Evolutionary conservation across 2,797 vertebrate genomes (phyloP), one percentile per base, ranked within the genome.

Genomic region (Denticeps clupeoides): DNA sequence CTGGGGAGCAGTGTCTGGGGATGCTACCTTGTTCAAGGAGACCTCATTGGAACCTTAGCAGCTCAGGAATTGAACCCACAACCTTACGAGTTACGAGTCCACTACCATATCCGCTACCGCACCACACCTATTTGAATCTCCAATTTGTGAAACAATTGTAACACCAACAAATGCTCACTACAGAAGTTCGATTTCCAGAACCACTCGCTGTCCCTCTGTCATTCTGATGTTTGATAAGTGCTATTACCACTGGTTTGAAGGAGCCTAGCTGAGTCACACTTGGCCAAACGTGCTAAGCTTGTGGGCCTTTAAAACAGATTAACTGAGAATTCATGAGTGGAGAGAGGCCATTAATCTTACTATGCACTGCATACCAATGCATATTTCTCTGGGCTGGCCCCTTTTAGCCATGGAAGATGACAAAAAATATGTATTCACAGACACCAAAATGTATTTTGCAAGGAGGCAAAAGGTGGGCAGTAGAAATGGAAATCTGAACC

Each of bases 221-320:
- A n/a, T n/a, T n/a, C n/a, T n/a, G n/a, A n/a, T n/a, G n/a, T n/a
- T n/a, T n/a, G n/a, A n/a, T n/a, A n/a, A n/a, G n/a, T n/a, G n/a
- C n/a, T n/a, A n/a, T n/a, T n/a, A n/a, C 12, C 21, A 31, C 28
- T 13, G 11, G 24, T 11, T 27, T 7, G 4, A 45, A 25, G 22
- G 5, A 7, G 23, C 21, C 13, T 2, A 24, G 22, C 9, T 10
- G 7, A 10, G 5, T 12, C 21, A 15, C 1, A 3, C 33, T 16
- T 18, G 15, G 6, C 12, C 13, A 9, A 35, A 11, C 18, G 3
- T 35, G 1, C 15, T 37, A 9, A 7, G 21, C 45, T 35, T 44
- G 25, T 40, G 38, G 38, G 19, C 50, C 24, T 53, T 50, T 40
- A 25, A 45, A 18, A 53, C 37, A 51, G 45, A 58, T 57, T 57